Evolutionary conservation across 2,888 invertebrate species (phyloP).

Genomic region (Amphiduros pacificus): DNA sequence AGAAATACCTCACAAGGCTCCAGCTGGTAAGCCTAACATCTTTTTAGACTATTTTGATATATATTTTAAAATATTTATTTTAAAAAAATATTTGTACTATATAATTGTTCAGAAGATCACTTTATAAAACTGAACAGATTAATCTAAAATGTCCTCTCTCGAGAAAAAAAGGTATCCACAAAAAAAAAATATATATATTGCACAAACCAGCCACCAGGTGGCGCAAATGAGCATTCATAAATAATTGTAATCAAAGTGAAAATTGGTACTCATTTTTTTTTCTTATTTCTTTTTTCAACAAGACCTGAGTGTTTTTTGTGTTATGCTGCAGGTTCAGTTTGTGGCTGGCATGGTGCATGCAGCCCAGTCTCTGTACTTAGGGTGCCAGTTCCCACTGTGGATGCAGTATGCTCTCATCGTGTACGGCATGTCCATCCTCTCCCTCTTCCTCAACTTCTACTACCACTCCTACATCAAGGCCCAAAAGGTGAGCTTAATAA

Average conservation of each 20-base stretch:
- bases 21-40: conserved; percentile 50
- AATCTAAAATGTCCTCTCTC: too few species aligned
- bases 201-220: too few species aligned
- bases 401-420: conserved; percentile 58
- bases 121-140: too few species aligned
- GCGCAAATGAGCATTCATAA: too few species aligned
- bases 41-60: not conserved
- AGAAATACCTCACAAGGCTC: conserved; percentile 56
- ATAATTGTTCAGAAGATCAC: not conserved
- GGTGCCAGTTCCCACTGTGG: conserved; percentile 81
- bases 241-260: too few species aligned
- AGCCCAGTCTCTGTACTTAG: conserved; percentile 74
- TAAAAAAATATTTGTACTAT: not conserved
- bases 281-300: too few species aligned
- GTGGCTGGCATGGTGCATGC: conserved; percentile 85
- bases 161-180: too few species aligned
- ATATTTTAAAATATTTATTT: not conserved
- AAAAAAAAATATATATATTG: too few species aligned
- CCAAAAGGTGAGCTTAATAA: too few species aligned
- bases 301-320: too few species aligned
- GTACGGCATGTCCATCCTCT: conserved; percentile 54
- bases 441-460: conserved; percentile 59
- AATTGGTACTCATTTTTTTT: too few species aligned
- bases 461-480: conserved; percentile 56
- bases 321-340: conserved; percentile 85